Conservation (phyloP, 2,113 vertebrate species). For the Eurystomus gularis region DNA sequence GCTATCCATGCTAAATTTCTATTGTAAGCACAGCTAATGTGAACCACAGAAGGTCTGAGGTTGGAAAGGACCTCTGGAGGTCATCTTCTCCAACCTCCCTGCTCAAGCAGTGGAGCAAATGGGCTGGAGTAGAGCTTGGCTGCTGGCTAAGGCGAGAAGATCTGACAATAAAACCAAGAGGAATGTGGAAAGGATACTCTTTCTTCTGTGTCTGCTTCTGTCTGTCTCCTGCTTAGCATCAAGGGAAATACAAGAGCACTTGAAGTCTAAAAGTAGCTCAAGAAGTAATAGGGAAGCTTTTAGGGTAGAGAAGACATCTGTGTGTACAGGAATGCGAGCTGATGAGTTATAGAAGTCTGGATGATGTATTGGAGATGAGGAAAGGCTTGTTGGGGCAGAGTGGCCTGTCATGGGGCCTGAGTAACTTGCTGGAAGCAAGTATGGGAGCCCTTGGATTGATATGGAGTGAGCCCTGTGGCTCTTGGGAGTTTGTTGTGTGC, state of each 20-base stretch:
- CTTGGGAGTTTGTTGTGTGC: neutral
- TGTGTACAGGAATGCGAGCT: accelerated
- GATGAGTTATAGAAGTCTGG: neutral
- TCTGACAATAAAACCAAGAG: neutral
- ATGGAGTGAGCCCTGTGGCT: accelerated
- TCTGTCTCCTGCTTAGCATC: neutral
- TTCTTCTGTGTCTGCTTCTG: neutral
- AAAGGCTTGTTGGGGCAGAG: neutral
- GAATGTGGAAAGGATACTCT: neutral
- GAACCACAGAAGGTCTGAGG: neutral
- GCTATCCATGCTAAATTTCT: neutral
- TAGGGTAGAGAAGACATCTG: neutral
- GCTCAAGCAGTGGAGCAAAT: neutral
- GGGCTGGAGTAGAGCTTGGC: neutral
- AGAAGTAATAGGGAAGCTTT: neutral
- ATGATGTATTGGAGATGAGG: neutral
- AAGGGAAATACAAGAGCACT: neutral
- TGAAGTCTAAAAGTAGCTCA: neutral
- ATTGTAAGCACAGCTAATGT: neutral
- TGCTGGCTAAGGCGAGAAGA: neutral
- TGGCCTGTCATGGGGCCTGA: neutral
- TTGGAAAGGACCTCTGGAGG: neutral
- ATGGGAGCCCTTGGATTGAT: neutral
- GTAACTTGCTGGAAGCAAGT: neutral
- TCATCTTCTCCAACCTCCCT: neutral